Base-by-base conservation (phyloP, 2,888 invertebrate genomes). In the Muscina levida region DNA sequence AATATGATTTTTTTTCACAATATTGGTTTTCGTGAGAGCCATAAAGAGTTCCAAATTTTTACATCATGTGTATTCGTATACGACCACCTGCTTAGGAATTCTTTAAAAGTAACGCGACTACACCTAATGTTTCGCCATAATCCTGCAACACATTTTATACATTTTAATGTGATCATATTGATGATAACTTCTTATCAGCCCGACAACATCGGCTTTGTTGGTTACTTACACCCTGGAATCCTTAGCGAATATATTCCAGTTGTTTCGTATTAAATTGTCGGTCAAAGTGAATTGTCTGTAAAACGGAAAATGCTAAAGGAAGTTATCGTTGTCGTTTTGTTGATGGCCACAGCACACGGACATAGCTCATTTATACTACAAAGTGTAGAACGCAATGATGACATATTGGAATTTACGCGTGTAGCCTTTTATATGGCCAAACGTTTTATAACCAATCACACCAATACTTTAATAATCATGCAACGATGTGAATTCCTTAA, bases 401-500 rank as follows among this genome's bases (percentile, higher is more conserved):
- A 48, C 1, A 8, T 65, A 1, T 10, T 15, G 31, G 67, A 77
- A 10, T 72, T 76, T 22, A 70, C 82, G 13, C 53, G 83, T 10
- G 56, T 82, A 65, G 82, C 77, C n/a, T 19, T 85, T 15, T 59
- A 84, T 11, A 81, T 88, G 51, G 76, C 86, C 10, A 66, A 82
- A 13, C 71, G 74, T 8, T 84, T 83, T 46, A 84, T 88, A 11
- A 83, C 79, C 26, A 80, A 84, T 0, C 81, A 75, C 4, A 84
- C 84, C 4, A 87, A 76, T 67, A 84, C 84, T 0, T 19, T 88
- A 46, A 81, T 85, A 4, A 82, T 87, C 1, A 79, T 86, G 71
- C 82, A 84, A 66, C 72, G 83, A 13, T 84, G 87, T 65, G 70
- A 66, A 3, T 31, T 17, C 1, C 78, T 82, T 4, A 59, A 1